Evolutionary conservation across 2,888 invertebrate genomes (phyloP).

Genomic region (Harmothoe impar): DNA sequence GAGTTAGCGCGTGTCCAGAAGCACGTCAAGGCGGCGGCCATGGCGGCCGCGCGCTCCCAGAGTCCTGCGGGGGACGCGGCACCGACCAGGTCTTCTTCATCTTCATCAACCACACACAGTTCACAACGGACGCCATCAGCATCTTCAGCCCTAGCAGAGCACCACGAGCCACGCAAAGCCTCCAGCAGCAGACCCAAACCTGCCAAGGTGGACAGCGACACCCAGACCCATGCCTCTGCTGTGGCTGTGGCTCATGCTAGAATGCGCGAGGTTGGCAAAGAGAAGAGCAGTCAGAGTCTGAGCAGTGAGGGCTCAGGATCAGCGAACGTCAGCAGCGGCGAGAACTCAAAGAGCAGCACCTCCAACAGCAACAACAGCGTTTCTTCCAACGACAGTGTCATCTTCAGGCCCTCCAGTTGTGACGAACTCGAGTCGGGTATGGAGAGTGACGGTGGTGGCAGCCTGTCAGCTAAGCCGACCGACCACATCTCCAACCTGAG

Average conservation of each 20-base stretch:
- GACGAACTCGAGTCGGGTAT: slow-evolving; percentile 70
- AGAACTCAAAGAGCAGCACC: slow-evolving; percentile 65
- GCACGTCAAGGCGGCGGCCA: slow-evolving; percentile 44
- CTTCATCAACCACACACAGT: slow-evolving; percentile 54
- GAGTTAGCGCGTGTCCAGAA: slow-evolving; percentile 16
- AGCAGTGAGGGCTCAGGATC: slow-evolving; percentile 64
- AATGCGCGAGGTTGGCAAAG: slow-evolving; percentile 60
- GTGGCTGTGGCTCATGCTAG: slow-evolving; percentile 33
- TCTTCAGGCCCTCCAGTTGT: slow-evolving; percentile 75
- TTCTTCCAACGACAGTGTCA: slow-evolving; percentile 80
- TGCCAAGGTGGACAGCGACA: slow-evolving; percentile 71
- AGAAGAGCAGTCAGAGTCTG: slow-evolving; percentile 65
- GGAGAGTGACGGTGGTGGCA: slow-evolving; percentile 64
- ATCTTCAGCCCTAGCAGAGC: neutral
- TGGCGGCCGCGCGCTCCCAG: slow-evolving; percentile 51
- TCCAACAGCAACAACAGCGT: slow-evolving; percentile 74
- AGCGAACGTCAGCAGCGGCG: slow-evolving; percentile 62
- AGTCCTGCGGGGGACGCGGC: neutral
- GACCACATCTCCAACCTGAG: slow-evolving; percentile 72
- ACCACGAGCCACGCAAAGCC: slow-evolving; percentile 4
- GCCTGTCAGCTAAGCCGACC: slow-evolving; percentile 5
- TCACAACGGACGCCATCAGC: neutral
- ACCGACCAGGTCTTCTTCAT: slow-evolving; percentile 53
- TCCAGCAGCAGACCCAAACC: slow-evolving; percentile 57
- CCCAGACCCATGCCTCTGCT: slow-evolving; percentile 69